Base-by-base conservation (phyloP, 1,140 invertebrate genomes). In the Zophobas morio region DNA sequence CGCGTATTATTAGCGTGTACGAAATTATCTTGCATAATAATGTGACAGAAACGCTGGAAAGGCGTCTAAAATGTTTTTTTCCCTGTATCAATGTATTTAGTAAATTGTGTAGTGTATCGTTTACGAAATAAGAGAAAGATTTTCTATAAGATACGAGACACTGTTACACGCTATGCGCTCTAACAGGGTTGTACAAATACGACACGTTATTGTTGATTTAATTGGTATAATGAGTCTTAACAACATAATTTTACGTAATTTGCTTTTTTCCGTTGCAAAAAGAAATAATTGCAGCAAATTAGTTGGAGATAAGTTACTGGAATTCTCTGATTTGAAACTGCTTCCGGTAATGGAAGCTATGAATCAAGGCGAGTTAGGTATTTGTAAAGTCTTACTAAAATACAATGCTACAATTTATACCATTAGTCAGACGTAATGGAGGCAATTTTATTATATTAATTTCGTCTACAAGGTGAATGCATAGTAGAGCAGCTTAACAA, bases 1-100 rank as follows among this genome's bases (percentile, higher is more conserved):
- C 56, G 56, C 56, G 56, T 36, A 60, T 60, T 60, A 57, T 57
- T 57, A 57, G 56, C 56, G 56, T 57, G 56, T 57, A 60, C 35
- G 33, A n/a, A 60, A 60, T 60, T 6, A 60, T 60, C 56, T 60
- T 39, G 56, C 35, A 60, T 60, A 60, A 60, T 60, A 60, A 60
- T 37, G 56, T 60, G 56, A 60, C 56, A 60, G 56, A 60, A 60
- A 53, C 35, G 37, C 20, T 5, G 6, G 56, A 60, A 56, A 56
- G 3, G 8, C 56, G 6, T 60, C 37, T 36, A 46, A 46, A 60
- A 53, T 20, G 2, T 53, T 53, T 60, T 39, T 60, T 60, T 60
- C 36, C 36, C 56, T 1, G 5, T 60, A 8, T 35, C 33, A 54
- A 34, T 54, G 53, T 54, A 34, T 34, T 33, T 3, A 54, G 32